These are phyloP conservation scores for Pocillopora meandrina DNA, from an alignment of 92 coral and sea anemone genomes.

Conservation along the genomic window DNA sequence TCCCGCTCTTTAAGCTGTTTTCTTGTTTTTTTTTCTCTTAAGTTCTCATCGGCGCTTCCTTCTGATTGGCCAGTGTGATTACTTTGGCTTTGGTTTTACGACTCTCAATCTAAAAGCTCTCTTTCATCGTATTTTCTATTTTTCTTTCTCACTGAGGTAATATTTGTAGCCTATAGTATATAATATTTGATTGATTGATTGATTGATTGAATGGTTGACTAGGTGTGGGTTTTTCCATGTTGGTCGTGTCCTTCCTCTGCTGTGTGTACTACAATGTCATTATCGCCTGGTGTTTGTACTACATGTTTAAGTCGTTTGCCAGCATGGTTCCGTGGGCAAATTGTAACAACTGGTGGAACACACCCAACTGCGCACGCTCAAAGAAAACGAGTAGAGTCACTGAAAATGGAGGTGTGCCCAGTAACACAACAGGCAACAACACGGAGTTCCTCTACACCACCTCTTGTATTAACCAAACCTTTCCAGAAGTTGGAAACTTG, in stretches of 20 bases:
- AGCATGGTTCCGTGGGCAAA: slow-evolving; percentile 90
- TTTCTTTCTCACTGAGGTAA: too few species aligned
- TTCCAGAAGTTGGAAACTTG: slow-evolving; percentile 16
- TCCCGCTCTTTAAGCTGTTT: too few species aligned
- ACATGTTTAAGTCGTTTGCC: slow-evolving; percentile 91
- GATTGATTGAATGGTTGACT: background rate
- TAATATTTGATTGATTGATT: too few species aligned
- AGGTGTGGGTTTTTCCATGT: slow-evolving; percentile 99
- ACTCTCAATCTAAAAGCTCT: too few species aligned
- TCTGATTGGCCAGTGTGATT: too few species aligned
- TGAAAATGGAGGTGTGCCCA: background rate
- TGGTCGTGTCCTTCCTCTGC: slow-evolving; percentile 92
- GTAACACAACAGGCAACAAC: slow-evolving; percentile 1
- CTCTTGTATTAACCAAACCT: slow-evolving; percentile 14
- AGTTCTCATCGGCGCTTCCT: too few species aligned
- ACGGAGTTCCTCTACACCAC: slow-evolving; percentile 2
- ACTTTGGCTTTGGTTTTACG: too few species aligned
- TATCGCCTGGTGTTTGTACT: slow-evolving; percentile 98
- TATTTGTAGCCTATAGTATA: too few species aligned
- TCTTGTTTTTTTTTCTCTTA: too few species aligned
- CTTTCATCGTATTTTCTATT: too few species aligned
- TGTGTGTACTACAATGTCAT: slow-evolving; percentile 96
- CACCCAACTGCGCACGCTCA: slow-evolving; percentile 67
- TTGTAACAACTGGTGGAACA: slow-evolving; percentile 95
- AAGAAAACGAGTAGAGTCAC: slow-evolving; percentile 1